Base-by-base conservation (phyloP, 1,140 invertebrate genomes). In the Temnothorax curvispinosus region DNA sequence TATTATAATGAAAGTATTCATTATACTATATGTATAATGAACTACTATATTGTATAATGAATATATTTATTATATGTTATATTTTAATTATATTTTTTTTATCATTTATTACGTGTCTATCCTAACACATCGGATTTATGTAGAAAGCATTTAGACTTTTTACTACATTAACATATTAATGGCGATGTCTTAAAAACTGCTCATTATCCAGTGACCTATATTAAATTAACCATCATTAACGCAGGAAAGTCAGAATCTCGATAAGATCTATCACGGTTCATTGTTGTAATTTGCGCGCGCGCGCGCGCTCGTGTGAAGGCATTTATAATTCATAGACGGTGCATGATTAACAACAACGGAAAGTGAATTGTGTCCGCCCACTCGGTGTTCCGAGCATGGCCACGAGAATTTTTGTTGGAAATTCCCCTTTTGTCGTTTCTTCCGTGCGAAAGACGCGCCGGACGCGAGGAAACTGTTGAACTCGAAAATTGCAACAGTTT, bases 181-280 rank as follows among this genome's bases (percentile, higher is more conserved):
- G 5, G 54, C n/a, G 35, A 3, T 11, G 18, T 62, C 5, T 38
- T 27, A 35, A 84, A 60, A 62, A 47, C 15, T 3, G 15, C 11
- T 62, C n/a, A 27, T 62, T 62, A 62, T 74, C n/a, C 13, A 13
- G 54, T 50, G 54, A 75, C 47, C 69, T 35, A 18, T 7, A 75
- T 75, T n/a, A 75, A 62, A 84, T 84, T 75, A 84, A 84, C n/a
- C 44, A 8, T 82, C 41, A 71, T 82, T 82, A 74, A 82, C 32
- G 32, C 41, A 75, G 27, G 41, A 84, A 84, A 84, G 41, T 74
- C 69, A 47, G 80, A 27, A 58, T 18, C 27, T 9, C 44, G 80
- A 84, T 84, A 75, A 74, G 1, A 84, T 84, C 54, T 75, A 58
- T 54, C 54, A 18, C 58, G 38, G 32, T 76, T 69, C 64, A 84